Percentiles rank a stretch among this genome's conserved stretches.
These are phyloP conservation scores for Anthopleura xanthogrammica DNA, from an alignment of 92 coral and sea anemone species.

Conservation along the genomic window DNA sequence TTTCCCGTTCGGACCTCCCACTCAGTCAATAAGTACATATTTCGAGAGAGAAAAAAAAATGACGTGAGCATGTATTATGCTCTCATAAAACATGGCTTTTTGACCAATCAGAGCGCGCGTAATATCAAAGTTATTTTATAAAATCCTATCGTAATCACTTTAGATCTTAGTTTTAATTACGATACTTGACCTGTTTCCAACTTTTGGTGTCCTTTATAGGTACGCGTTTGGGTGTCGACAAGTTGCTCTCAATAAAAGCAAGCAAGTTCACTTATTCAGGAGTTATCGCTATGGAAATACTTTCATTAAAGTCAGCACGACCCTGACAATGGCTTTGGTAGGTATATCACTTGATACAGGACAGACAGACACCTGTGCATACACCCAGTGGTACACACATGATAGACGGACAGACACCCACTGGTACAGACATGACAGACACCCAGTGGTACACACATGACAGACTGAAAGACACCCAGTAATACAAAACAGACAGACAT, in stretches of 20 bases:
- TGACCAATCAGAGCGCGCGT: too few species aligned
- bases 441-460: neutral
- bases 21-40: too few species aligned
- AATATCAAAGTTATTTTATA: too few species aligned
- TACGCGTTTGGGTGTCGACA: slow-evolving; percentile 93
- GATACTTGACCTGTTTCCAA: too few species aligned
- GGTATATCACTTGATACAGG: slow-evolving; percentile 20
- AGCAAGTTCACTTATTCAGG: slow-evolving; percentile 53
- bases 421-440: neutral
- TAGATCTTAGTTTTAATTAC: too few species aligned
- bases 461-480: neutral
- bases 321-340: slow-evolving; percentile 79
- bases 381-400: too few species aligned
- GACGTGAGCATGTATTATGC: too few species aligned
- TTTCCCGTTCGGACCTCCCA: too few species aligned
- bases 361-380: neutral
- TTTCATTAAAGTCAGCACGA: slow-evolving; percentile 44
- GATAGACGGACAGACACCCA: neutral
- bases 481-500: neutral
- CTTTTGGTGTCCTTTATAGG: slow-evolving; percentile 35
- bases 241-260: slow-evolving; percentile 67
- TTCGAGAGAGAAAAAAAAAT: too few species aligned
- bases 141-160: too few species aligned
- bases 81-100: too few species aligned
- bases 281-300: slow-evolving; percentile 36